Percentiles rank a stretch among this genome's conserved stretches.
These are phyloP conservation scores for Eulemur albifrons DNA, from an alignment of 2,797 vertebrate species.

Conservation along the genomic window DNA sequence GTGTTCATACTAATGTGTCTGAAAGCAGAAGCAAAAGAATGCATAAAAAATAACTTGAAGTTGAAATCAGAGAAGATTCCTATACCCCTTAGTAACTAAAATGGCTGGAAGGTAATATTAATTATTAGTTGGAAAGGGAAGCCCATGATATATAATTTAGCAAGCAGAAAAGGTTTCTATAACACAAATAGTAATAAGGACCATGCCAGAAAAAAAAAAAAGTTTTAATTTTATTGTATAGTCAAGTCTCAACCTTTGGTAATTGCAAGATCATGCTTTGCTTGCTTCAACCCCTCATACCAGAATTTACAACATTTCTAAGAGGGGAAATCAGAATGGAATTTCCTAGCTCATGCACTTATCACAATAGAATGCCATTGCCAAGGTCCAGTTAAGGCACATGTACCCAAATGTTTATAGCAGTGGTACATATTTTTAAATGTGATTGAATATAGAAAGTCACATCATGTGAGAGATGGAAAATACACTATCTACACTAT, in stretches of 20 bases:
- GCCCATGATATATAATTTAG: not conserved
- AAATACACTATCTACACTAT: not conserved
- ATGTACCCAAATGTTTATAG: no score
- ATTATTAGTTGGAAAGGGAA: constrained; percentile 18
- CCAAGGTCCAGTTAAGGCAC: not conserved
- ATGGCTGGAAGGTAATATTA: not conserved
- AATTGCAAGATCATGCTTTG: not conserved
- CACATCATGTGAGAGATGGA: not conserved
- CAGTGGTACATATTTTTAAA: not conserved
- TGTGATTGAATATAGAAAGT: not conserved
- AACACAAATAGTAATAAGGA: rapidly evolving
- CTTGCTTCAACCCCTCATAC: not conserved
- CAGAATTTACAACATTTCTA: not conserved
- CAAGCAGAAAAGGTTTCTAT: not conserved
- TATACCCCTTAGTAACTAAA: not conserved
- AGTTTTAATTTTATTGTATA: not conserved
- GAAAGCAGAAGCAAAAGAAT: not conserved
- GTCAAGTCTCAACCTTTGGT: not conserved
- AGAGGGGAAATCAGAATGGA: not conserved
- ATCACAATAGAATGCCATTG: not conserved
- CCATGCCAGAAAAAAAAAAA: rapidly evolving
- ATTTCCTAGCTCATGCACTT: not conserved
- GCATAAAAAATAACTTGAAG: not conserved
- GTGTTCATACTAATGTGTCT: not conserved
- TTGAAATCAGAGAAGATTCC: not conserved